Percentiles rank a stretch among this genome's conserved stretches.
Conservation (phyloP, 2,888 invertebrate genomes). For the Hypselothyrea guttata region DNA sequence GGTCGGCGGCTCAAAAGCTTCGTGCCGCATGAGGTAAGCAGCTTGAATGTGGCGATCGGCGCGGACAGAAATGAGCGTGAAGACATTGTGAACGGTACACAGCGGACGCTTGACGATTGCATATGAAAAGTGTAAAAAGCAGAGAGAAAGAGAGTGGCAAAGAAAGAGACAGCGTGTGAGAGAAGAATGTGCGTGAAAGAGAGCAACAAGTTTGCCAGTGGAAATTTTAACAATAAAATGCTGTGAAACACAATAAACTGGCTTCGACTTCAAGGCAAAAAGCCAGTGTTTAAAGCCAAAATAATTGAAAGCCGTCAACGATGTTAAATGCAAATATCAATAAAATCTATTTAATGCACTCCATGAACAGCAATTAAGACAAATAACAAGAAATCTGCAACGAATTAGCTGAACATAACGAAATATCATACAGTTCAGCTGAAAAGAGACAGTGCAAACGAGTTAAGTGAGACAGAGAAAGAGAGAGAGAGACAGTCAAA, state of each 20-base stretch:
- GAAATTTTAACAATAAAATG: conserved; percentile 74
- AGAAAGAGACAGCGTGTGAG: conserved; percentile 20
- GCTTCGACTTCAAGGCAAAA: conserved; percentile 50
- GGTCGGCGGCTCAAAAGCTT: conserved; percentile 64
- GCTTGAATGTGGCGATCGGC: conserved; percentile 60
- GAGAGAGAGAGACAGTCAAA: conserved; percentile 56
- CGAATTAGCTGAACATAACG: conserved; percentile 44
- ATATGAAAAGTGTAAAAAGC: conserved; percentile 19
- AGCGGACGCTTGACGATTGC: conserved; percentile 54
- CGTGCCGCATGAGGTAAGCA: conserved; percentile 65
- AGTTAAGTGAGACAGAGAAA: conserved; percentile 28
- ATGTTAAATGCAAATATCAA: conserved; percentile 18
- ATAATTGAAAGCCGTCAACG: conserved; percentile 9
- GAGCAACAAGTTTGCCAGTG: conserved; percentile 74
- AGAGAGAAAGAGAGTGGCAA: conserved; percentile 26
- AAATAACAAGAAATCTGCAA: conserved; percentile 28
- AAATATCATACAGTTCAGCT: conserved; percentile 45
- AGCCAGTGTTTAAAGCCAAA: conserved; percentile 31
- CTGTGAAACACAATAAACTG: conserved; percentile 61
- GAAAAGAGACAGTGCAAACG: conserved; percentile 40
- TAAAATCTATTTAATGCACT: conserved; percentile 35
- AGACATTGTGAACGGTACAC: conserved; percentile 78
- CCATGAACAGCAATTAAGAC: conserved; percentile 45
- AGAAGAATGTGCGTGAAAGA: conserved; percentile 49
- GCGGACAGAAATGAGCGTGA: conserved; percentile 78